Percentiles rank a stretch among this genome's conserved stretches.
phyloP scores from a whole-genome alignment of 2,113 vertebrate species.

The Callipepla californica region DNA sequence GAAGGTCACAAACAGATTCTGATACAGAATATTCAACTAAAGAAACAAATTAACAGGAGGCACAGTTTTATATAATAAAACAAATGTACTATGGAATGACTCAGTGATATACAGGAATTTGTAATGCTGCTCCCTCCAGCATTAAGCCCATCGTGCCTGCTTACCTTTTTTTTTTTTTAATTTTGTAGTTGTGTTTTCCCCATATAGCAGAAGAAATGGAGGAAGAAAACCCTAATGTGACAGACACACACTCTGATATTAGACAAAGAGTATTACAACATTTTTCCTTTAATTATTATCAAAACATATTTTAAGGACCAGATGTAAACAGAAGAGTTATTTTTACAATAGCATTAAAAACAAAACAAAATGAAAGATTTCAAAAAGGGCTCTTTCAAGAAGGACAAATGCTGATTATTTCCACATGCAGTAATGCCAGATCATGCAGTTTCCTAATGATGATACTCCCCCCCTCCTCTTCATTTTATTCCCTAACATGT shows the following conservation, averaged over 20 bases:
- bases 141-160: neutral
- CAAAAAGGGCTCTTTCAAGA: neutral
- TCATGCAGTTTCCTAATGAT: neutral
- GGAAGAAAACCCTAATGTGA: neutral
- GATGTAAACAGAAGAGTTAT: neutral
- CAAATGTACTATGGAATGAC: neutral
- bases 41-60: neutral
- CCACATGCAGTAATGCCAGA: neutral
- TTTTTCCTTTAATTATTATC: slow-evolving; percentile 1
- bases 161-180: no score
- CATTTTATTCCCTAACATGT: slow-evolving; percentile 10
- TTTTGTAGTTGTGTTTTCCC: neutral
- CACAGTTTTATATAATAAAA: neutral
- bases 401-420: slow-evolving; percentile 27
- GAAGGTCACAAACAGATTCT: neutral
- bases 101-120: neutral
- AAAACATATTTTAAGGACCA: slow-evolving; percentile 7
- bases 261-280: neutral
- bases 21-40: neutral
- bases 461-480: neutral
- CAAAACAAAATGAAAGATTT: neutral
- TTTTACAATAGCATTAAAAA: neutral
- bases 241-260: neutral
- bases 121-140: neutral
- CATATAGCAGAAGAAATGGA: no score